These are phyloP conservation scores for Acanthosoma haemorrhoidale DNA, from an alignment of 2,888 invertebrate genomes.

Conservation along the genomic window DNA sequence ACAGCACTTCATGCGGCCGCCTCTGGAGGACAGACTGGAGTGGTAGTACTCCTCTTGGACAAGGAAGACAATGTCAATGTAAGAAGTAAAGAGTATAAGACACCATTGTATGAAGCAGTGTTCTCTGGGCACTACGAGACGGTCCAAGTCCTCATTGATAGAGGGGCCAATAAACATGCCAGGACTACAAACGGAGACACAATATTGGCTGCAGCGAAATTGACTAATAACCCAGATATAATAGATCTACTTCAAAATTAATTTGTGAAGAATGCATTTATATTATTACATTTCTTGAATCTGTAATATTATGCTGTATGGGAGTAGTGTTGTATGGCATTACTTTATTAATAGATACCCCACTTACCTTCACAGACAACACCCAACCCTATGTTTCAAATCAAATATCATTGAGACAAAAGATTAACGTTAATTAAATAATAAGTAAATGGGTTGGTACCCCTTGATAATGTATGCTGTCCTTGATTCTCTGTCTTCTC, in stretches of 20 bases:
- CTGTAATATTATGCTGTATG: too few species aligned
- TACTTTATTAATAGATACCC: too few species aligned
- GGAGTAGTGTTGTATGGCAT: too few species aligned
- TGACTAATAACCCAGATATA: not conserved
- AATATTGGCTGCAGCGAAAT: not conserved
- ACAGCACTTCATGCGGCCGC: conserved; percentile 1
- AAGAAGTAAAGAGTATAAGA: not conserved
- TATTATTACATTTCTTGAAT: too few species aligned
- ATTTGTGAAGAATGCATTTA: not conserved
- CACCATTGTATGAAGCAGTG: not conserved
- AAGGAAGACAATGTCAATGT: not conserved
- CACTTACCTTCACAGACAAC: too few species aligned
- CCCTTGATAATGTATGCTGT: too few species aligned
- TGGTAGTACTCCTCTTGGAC: not conserved
- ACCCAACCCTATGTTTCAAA: too few species aligned
- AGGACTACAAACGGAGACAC: not conserved
- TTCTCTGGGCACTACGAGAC: not conserved
- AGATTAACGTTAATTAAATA: too few species aligned
- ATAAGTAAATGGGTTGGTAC: too few species aligned
- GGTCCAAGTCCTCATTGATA: not conserved
- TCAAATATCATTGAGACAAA: too few species aligned
- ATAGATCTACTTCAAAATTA: not conserved
- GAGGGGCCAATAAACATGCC: not conserved
- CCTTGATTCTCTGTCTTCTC: too few species aligned
- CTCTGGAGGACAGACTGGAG: not conserved